Evolutionary conservation across 2,797 vertebrate species (phyloP), one percentile per base, ranked within the genome.

Genomic region (Smutsia temminckii): DNA sequence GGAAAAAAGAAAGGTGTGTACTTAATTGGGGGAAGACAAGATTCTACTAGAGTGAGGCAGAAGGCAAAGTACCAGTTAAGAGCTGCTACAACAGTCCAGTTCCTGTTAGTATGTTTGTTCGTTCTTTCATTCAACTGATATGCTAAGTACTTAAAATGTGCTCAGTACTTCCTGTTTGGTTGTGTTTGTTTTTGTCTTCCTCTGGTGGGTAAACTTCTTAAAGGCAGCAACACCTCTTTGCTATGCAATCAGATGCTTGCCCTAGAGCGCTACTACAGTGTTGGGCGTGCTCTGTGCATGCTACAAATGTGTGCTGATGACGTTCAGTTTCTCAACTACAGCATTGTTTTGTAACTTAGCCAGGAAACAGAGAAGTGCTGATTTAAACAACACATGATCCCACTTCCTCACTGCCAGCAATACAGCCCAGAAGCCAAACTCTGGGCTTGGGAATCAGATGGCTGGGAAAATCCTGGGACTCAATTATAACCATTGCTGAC

Each of bases 261-360:
- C 68, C 68, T 74, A 23, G 59, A 89, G 40, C 14, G 2, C 66
- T 79, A 55, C 78, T 93, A 74, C 57, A 25, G 49, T 23, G 81
- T 34, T 4, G 25, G 34, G 83, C 64, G 10, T 27, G 75, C 86
- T 93, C 55, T 1, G 51, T 74, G 68, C 66, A 5, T 11, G 69
- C 93, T 91, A 64, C 85, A 78, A 88, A 74, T 77, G 90, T 94
- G 83, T 89, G 93, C 71, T 57, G 92, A 94, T 94, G 92, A 92
- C 91, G 96, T 75, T 87, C 79, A 68, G 83, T 94, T 95, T 96
- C 96, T 89, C 79, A 55, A 94, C 64, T 89, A 63, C 78, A 90
- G 40, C 77, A 69, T 25, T 97, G 96, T 97, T 97, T 97, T 97
- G 93, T 96, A 97, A 97, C 95, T 97, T 97, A 94, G 95, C 95